phyloP scores from a whole-genome alignment of 2,888 invertebrate species.

The Amblyteles armatorius region DNA sequence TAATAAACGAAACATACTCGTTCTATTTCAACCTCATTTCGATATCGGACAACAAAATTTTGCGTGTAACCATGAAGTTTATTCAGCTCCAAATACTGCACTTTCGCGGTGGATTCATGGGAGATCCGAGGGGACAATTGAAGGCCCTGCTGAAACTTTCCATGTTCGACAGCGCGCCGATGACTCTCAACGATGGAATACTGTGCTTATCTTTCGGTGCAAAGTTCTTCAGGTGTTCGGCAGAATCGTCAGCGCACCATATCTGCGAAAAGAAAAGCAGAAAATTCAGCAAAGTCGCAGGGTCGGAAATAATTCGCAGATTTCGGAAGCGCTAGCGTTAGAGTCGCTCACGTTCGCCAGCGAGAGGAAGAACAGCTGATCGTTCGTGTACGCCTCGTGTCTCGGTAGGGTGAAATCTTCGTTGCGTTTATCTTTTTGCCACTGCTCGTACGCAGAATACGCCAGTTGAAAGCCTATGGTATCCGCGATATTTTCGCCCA shows the following conservation, averaged over 20 bases:
- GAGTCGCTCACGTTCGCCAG: constrained; percentile 27
- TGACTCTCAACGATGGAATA: constrained; percentile 88
- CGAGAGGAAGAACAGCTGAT: constrained; percentile 91
- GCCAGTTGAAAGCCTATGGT: constrained; percentile 88
- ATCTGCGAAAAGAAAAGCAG: neutral
- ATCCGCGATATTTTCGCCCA: constrained; percentile 95
- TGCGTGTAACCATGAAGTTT: neutral
- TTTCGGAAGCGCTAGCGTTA: neutral
- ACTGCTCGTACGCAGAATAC: constrained; percentile 87
- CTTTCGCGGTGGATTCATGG: constrained; percentile 88
- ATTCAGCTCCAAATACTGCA: constrained; percentile 87
- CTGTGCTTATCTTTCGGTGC: constrained; percentile 89
- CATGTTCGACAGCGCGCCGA: constrained; percentile 88
- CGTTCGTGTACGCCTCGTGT: constrained; percentile 87
- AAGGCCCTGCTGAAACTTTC: constrained; percentile 88
- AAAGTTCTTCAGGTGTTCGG: constrained; percentile 86
- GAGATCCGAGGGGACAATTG: constrained; percentile 86
- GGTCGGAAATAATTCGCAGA: constrained; percentile 85
- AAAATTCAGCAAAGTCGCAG: neutral
- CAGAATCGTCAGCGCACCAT: constrained; percentile 14
- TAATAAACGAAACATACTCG: no score
- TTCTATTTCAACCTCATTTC: neutral
- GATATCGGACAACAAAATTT: neutral
- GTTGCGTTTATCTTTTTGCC: constrained; percentile 43
- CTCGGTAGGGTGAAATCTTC: constrained; percentile 87